phyloP scores from a whole-genome alignment of 2,113 vertebrate species.

The Amphiprion percula region DNA sequence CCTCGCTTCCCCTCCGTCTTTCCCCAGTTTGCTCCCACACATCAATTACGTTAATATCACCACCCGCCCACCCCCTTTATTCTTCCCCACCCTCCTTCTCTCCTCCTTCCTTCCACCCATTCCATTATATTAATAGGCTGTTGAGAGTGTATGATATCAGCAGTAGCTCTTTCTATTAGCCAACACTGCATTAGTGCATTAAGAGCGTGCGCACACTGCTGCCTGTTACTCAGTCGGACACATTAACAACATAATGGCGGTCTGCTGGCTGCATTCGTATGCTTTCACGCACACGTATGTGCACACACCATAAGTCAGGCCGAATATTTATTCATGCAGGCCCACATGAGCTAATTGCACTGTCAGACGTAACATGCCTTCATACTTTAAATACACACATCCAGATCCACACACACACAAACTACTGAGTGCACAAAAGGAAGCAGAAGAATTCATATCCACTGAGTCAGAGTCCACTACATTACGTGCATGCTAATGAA shows the following conservation, averaged over 20 bases:
- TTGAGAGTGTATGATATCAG: slow-evolving; percentile 57
- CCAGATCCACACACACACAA: not conserved
- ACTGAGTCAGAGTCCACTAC: slow-evolving; percentile 18
- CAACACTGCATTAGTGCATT: slow-evolving; percentile 55
- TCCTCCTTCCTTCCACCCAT: slow-evolving; percentile 23
- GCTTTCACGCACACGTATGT: not conserved
- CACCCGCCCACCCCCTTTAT: slow-evolving; percentile 10
- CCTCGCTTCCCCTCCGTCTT: not conserved
- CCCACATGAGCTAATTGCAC: slow-evolving; percentile 27
- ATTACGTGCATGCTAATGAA: slow-evolving; percentile 43
- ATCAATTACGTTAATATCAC: slow-evolving; percentile 43
- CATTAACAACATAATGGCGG: slow-evolving; percentile 55
- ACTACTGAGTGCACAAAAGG: slow-evolving; percentile 18
- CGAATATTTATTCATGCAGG: slow-evolving; percentile 5
- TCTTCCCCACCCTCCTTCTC: not conserved
- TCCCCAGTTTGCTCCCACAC: slow-evolving; percentile 27
- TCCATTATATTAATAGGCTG: slow-evolving; percentile 64
- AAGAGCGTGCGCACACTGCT: slow-evolving; percentile 35
- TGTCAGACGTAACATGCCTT: not conserved
- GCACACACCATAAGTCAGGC: not conserved
- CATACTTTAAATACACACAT: not conserved
- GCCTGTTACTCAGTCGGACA: slow-evolving; percentile 44
- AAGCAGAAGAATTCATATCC: slow-evolving; percentile 45
- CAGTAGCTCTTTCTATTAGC: slow-evolving; percentile 64
- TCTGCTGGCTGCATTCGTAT: slow-evolving; percentile 40